Conservation (phyloP, 2,113 vertebrate genomes). For the Budorcas taxicolor region DNA sequence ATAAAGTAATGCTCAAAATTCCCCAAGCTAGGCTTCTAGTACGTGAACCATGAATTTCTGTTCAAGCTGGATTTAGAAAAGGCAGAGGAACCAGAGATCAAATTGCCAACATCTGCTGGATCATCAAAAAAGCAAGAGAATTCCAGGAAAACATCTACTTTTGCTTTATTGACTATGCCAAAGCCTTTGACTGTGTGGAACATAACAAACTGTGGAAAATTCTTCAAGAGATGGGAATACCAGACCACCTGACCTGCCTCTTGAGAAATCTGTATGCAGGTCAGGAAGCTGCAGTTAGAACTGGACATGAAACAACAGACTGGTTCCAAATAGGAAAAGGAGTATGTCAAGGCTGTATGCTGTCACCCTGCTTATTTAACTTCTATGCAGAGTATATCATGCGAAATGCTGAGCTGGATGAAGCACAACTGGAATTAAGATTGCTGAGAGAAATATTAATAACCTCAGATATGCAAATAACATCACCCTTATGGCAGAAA, state of each 20-base stretch:
- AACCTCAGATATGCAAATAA: too few species aligned
- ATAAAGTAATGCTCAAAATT: neutral
- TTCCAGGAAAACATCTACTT: neutral
- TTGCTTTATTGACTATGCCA: too few species aligned
- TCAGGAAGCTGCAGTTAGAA: too few species aligned
- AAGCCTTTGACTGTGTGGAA: too few species aligned
- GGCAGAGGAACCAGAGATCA: neutral
- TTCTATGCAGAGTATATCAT: neutral
- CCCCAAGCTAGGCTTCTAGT: neutral
- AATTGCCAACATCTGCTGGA: neutral
- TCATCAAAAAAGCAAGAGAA: neutral
- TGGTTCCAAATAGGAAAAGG: neutral
- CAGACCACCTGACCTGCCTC: too few species aligned
- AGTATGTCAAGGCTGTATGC: neutral
- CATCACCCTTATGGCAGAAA: too few species aligned
- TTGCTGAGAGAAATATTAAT: too few species aligned
- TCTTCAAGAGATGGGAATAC: too few species aligned
- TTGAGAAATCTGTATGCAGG: too few species aligned
- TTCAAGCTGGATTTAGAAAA: neutral
- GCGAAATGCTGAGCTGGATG: too few species aligned
- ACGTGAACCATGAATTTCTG: neutral
- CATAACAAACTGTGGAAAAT: too few species aligned
- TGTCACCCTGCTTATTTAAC: neutral
- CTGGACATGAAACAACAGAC: neutral
- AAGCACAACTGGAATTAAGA: too few species aligned